Evolutionary conservation across 2,888 invertebrate species (phyloP), one percentile per base, ranked within the genome.

Genomic region (Drosophila peninsularis): DNA sequence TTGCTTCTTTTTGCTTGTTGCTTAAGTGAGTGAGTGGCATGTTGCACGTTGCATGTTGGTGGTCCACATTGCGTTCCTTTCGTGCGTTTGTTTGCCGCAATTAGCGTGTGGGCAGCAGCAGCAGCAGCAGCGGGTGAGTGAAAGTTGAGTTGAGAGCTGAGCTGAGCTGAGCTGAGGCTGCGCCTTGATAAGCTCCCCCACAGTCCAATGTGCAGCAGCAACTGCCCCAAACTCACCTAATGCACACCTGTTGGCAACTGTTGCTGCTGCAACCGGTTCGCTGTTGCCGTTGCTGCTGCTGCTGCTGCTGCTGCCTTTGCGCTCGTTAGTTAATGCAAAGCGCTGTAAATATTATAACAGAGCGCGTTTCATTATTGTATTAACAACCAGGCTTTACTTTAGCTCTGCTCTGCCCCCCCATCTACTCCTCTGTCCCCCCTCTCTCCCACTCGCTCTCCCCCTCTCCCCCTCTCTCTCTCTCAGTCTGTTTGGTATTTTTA

Each of bases 311-410:
- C 45, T 68, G 62, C 49, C 44, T 37, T 21, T 50, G 64, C 74
- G 87, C 88, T 88, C 87, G 88, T 85, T 88, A 88, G 88, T 86
- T 88, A 88, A 88, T 88, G 85, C 88, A 79, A 76, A 80, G 75
- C 52, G 87, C 83, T 87, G 87, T 87, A 88, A 87, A 88, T 85
- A 88, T 87, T 88, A 88, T 82, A 81, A 63, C 81, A 78, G 78
- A 75, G 74, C 79, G 75, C 78, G 70, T 87, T 88, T 75, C 87
- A 88, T 86, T 88, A 84, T 88, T 88, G 75, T 80, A 87, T 78
- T 88, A 88, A 74, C 78, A 67, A 66, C 52, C 37, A 45, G 42
- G 47, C 66, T n/a, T 24, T 44, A 42, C 66, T n/a, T 24, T 44
- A 42, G 13, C 14, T 11, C 44, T 11, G 13, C 44, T 27, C 44